These are phyloP conservation scores for Micoletzkya japonica DNA, from an alignment of 2,888 invertebrate genomes.

Conservation along the genomic window DNA sequence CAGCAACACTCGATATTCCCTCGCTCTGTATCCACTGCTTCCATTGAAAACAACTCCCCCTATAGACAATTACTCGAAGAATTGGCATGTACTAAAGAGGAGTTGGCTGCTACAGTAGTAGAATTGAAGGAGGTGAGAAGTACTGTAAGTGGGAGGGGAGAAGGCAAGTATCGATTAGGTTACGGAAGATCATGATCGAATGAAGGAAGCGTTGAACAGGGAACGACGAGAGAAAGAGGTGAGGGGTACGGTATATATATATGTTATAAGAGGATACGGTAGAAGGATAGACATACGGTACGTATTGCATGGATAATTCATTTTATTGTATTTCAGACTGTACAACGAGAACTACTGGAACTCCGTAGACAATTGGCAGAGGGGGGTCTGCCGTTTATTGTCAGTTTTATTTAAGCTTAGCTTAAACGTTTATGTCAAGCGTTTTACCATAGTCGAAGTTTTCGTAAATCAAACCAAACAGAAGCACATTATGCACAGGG, in stretches of 20 bases:
- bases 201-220: constrained; percentile 19
- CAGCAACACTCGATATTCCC: too few species aligned
- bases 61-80: too few species aligned
- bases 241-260: neutral
- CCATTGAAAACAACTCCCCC: too few species aligned
- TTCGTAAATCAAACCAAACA: too few species aligned
- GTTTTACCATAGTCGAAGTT: too few species aligned
- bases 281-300: neutral
- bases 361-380: constrained; percentile 1
- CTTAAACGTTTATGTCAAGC: too few species aligned
- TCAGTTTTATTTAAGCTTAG: constrained; percentile 10
- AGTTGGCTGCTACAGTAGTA: constrained; percentile 15
- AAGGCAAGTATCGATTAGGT: neutral
- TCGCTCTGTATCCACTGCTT: constrained; percentile 11
- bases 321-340: neutral
- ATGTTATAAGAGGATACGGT: neutral
- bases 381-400: constrained; percentile 17
- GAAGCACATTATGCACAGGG: too few species aligned
- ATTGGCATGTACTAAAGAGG: constrained; percentile 5
- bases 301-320: neutral
- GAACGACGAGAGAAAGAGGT: constrained; percentile 16
- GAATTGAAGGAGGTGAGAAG: constrained; percentile 18
- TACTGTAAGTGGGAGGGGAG: neutral
- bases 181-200: constrained; percentile 1
- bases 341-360: constrained; percentile 4